Evolutionary conservation across 2,113 vertebrate genomes (phyloP), one percentile per base, ranked within the genome.

Genomic region (Halcyon malimbica): DNA sequence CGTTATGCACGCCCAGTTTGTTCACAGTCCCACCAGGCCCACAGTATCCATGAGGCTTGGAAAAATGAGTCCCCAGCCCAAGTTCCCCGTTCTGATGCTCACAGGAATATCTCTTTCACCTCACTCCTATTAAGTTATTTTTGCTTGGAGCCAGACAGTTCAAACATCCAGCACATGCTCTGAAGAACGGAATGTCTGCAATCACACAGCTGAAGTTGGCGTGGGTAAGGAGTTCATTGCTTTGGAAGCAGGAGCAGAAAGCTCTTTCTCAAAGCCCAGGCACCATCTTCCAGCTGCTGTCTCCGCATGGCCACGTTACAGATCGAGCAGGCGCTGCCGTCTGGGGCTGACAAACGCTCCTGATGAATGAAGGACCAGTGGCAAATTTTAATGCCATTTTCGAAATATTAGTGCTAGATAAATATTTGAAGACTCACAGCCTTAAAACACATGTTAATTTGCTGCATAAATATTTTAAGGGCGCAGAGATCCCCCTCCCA

Each of bases 321-420:
- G 89, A 89, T 82, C 71, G 31, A 88, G 79, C 39, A 14, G 54
- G 50, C 29, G 1, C 67, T 35, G 56, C 87, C 10, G 67, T 54
- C 71, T 71, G 83, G 14, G 65, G 28, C 69, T 56, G 89, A 77
- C 10, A 18, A 93, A 25, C 5, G 6, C 64, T 81, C 39, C 90
- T 89, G 44, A 77, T 69, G 94, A 94, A 94, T 76, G 83, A 93
- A 96, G 84, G 91, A 87, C 93, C 90, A 37, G 63, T 83, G 94
- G 92, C 94, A 94, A 89, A 91, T 89, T 87, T 87, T 50, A 90
- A 71, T 75, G 93, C 42, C 16, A 54, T 90, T 96, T 88, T 73
- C 76, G 46, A 88, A 46, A 87, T 83, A 94, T 90, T 90, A 95
- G 68, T 13, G 28, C 87, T 90, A 31, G 56, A 64, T 74, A 92